Conservation (phyloP, 1,140 invertebrate genomes). For the Dendroctonus ponderosae region DNA sequence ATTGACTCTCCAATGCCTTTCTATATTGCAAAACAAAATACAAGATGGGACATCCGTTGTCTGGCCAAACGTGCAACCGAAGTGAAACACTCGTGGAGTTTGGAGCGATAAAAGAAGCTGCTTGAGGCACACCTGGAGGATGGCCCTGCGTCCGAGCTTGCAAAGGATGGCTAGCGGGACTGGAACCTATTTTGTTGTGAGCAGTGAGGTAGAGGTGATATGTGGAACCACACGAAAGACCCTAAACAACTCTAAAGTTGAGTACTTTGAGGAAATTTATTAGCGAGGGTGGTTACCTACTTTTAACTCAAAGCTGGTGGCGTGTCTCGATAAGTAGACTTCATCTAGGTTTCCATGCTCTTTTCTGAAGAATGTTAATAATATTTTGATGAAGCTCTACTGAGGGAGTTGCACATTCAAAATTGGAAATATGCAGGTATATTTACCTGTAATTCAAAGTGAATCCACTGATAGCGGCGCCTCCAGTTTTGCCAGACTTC, state of each 20-base stretch:
- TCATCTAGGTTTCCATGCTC: slow-evolving; percentile 65
- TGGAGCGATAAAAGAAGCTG: slow-evolving; percentile 62
- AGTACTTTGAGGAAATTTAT: slow-evolving; percentile 1
- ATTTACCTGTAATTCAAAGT: slow-evolving; percentile 60
- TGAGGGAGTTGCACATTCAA: no score
- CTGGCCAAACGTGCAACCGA: slow-evolving; percentile 73
- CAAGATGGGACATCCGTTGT: slow-evolving; percentile 75
- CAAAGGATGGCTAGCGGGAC: slow-evolving; percentile 65
- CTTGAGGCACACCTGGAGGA: slow-evolving; percentile 65
- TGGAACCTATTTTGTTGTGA: slow-evolving; percentile 72
- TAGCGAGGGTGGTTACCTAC: slow-evolving; percentile 43
- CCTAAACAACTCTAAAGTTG: slow-evolving; percentile 47
- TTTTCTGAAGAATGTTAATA: no score
- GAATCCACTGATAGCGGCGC: slow-evolving; percentile 64
- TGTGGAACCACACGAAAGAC: slow-evolving; percentile 69
- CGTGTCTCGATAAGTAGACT: slow-evolving; percentile 61
- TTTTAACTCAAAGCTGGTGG: slow-evolving; percentile 67
- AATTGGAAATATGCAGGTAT: background rate
- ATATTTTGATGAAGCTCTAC: no score
- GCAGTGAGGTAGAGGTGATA: slow-evolving; percentile 72
- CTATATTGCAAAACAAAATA: slow-evolving; percentile 77
- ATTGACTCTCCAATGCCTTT: slow-evolving; percentile 58
- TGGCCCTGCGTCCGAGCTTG: slow-evolving; percentile 72
- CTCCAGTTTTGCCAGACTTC: slow-evolving; percentile 69
- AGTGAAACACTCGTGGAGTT: slow-evolving; percentile 73